These are phyloP conservation scores for Gonatopus flavifemur DNA, from an alignment of 1,140 invertebrate genomes.

Conservation along the genomic window DNA sequence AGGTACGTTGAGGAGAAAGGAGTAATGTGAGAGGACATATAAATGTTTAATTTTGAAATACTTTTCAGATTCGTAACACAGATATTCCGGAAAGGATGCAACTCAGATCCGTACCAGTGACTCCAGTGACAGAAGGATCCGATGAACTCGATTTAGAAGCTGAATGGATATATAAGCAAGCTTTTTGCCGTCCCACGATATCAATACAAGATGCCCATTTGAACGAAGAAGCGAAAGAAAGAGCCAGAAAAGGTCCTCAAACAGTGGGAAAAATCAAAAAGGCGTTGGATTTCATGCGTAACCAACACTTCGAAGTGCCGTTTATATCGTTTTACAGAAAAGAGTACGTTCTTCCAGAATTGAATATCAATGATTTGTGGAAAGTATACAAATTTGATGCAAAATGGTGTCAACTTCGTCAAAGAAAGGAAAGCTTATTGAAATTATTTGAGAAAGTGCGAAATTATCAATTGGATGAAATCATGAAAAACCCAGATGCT, in stretches of 20 bases:
- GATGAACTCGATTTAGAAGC: constrained; percentile 93
- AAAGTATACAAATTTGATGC: constrained; percentile 95
- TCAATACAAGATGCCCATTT: constrained; percentile 72
- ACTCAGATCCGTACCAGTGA: constrained; percentile 84
- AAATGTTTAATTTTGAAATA: neutral
- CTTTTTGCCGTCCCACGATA: constrained; percentile 81
- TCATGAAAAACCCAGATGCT: constrained; percentile 82
- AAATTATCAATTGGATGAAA: constrained; percentile 82
- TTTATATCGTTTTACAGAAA: constrained; percentile 99
- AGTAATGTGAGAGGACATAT: neutral
- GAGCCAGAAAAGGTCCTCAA: constrained; percentile 63
- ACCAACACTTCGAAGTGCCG: constrained; percentile 92
- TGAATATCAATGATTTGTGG: constrained; percentile 96
- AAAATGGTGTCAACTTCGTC: constrained; percentile 92
- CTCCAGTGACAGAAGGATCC: constrained; percentile 76
- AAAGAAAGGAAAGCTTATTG: constrained; percentile 83
- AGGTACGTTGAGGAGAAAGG: constrained; percentile 58
- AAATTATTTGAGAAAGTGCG: constrained; percentile 91
- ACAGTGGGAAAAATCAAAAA: constrained; percentile 89
- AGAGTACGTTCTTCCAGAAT: constrained; percentile 93
- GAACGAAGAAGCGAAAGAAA: constrained; percentile 61
- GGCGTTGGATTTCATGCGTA: constrained; percentile 93
- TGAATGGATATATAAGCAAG: constrained; percentile 96
- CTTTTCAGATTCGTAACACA: constrained; percentile 75
- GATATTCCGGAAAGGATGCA: constrained; percentile 93